Evolutionary conservation across 2,888 invertebrate genomes (phyloP), one percentile per base, ranked within the genome.

Genomic region (Chrysolina oricalcia): DNA sequence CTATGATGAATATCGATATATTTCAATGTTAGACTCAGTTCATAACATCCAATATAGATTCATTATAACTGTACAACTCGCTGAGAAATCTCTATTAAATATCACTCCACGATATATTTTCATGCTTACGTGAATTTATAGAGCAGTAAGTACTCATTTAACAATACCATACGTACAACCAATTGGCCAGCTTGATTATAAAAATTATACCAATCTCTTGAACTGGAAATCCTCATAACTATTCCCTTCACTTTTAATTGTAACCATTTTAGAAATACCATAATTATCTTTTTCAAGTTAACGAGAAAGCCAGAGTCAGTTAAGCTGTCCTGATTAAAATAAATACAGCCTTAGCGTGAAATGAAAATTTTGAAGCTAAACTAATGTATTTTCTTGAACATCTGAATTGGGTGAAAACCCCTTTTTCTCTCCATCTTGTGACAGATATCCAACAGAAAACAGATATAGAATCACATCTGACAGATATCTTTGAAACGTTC

Each of bases 211-310:
- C 9, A 19, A 50, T 50, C 50, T 50, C 15, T 6, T 46, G 46
- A 46, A 46, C n/a, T 8, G 46, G 5, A 46, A 46, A 15, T 46
- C 15, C 15, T 46, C 46, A 6, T 46, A 46, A 46, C 46, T 3
- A 46, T 46, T 46, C 19, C 50, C 50, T 50, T 50, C 50, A 50
- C 50, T 50, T 50, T 19, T 50, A 50, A 50, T 50, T 50, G 50
- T 50, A 17, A 17, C 50, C 50, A 8, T n/a, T 3, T 46, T 4
- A 2, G 6, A 46, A 46, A 15, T 46, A n/a, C 46, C 46, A 46
- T 46, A 46, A 46, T 46, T 46, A 46, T 13, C 2, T 46, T 46
- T n/a, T 46, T 2, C 46, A 15, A 46, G 4, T 46, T 4, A n/a
- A 46, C 15, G 46, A 15, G 46, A 46, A 15, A 46, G 46, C 15